These are phyloP conservation scores for Schizopygopsis pylzovi DNA, from an alignment of 2,797 vertebrate species.

Conservation along the genomic window DNA sequence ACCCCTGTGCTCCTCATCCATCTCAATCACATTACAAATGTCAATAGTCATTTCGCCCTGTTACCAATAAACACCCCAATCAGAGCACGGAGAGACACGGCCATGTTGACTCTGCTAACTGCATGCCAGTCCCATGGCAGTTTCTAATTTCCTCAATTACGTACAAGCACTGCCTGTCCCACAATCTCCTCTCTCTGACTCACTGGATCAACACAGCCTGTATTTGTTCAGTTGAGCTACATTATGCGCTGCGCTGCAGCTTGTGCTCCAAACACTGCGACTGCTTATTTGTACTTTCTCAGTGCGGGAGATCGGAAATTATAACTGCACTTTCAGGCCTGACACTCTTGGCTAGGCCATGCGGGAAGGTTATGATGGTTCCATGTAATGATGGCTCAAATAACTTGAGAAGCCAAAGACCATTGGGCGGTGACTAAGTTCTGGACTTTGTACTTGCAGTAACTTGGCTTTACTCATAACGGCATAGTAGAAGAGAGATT, in stretches of 20 bases:
- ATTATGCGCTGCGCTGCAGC: conserved; percentile 79
- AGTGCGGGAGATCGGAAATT: conserved; percentile 71
- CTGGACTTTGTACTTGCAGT: conserved; percentile 6
- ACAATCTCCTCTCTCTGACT: conserved; percentile 59
- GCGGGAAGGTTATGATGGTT: conserved; percentile 24
- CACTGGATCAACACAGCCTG: conserved; percentile 71
- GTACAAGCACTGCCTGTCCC: conserved; percentile 59
- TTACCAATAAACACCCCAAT: conserved; percentile 71
- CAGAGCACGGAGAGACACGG: conserved; percentile 68
- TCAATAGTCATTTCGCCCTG: conserved; percentile 71
- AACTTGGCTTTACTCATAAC: background rate
- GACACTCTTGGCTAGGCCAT: background rate
- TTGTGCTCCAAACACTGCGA: conserved; percentile 77
- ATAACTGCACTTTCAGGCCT: conserved; percentile 76
- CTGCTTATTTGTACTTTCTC: conserved; percentile 76
- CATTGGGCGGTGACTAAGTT: background rate
- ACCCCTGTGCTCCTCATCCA: conserved; percentile 57
- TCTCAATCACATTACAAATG: conserved; percentile 76
- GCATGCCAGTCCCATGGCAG: conserved; percentile 64
- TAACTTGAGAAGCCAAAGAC: conserved; percentile 13
- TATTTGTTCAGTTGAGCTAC: conserved; percentile 90
- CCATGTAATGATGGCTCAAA: conserved; percentile 24
- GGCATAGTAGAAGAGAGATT: background rate
- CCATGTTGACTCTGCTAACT: conserved; percentile 73
- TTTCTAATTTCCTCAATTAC: conserved; percentile 73